Conservation (phyloP, 1,140 invertebrate species). For the Himalopsyche phryganea region DNA sequence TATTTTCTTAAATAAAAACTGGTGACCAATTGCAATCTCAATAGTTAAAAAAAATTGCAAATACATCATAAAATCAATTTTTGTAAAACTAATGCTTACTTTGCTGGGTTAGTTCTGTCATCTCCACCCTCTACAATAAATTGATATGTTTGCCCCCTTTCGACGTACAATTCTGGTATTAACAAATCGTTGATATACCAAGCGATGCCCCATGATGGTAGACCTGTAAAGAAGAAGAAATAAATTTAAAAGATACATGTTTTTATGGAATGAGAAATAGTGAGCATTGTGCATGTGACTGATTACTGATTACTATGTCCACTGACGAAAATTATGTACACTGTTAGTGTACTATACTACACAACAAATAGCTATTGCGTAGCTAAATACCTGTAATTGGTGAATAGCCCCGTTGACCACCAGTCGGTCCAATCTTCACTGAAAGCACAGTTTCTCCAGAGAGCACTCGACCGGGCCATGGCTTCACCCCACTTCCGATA, state of each 20-base stretch:
- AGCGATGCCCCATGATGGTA: constrained; percentile 83
- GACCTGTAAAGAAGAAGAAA: constrained; percentile 46
- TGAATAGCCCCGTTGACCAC: constrained; percentile 74
- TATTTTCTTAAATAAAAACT: no score
- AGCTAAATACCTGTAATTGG: constrained; percentile 76
- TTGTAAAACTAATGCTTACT: no score
- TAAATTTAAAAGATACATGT: background rate
- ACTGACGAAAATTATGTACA: no score
- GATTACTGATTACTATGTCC: no score
- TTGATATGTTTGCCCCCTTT: constrained; percentile 83
- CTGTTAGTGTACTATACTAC: no score
- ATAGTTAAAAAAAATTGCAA: no score
- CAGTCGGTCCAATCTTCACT: constrained; percentile 79
- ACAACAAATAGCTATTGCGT: no score
- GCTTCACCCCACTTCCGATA: constrained; percentile 53
- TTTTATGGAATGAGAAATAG: no score
- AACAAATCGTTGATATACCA: constrained; percentile 93
- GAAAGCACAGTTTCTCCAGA: constrained; percentile 62
- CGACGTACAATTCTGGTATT: constrained; percentile 86
- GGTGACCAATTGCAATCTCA: no score
- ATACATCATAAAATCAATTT: no score
- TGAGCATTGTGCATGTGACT: no score
- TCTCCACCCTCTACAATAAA: constrained; percentile 82
- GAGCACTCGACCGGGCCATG: constrained; percentile 66
- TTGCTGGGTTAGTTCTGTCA: constrained; percentile 62